Conservation (phyloP, 2,113 vertebrate genomes). For the Panthera tigris region DNA sequence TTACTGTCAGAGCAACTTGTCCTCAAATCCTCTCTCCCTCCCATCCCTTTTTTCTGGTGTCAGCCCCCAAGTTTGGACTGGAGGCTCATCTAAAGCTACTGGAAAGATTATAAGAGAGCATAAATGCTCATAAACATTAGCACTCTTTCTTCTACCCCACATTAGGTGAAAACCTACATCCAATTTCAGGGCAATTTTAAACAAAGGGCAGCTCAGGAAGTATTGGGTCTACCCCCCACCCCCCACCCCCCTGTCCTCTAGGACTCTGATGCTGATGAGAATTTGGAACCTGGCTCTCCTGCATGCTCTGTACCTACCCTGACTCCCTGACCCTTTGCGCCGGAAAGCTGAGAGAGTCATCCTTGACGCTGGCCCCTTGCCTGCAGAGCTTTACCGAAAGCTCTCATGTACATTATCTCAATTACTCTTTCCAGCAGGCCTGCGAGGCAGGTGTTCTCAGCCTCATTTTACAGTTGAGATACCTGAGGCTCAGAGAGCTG, state of each 20-base stretch:
- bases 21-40: neutral
- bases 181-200: neutral
- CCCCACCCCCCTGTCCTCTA: neutral
- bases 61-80: neutral
- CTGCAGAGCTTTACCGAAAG: neutral
- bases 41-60: neutral
- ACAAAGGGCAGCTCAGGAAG: neutral
- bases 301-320: accelerated
- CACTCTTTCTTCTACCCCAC: neutral
- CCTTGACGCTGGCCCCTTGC: neutral
- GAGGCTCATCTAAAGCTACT: neutral
- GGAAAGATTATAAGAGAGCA: neutral
- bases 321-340: neutral
- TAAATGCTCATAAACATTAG: too few relatives aligned
- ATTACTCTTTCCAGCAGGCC: constrained; percentile 1
- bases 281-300: neutral
- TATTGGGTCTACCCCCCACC: too few relatives aligned
- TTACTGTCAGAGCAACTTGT: neutral
- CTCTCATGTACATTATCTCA: neutral
- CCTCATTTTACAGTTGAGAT: constrained; percentile 49
- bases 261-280: neutral
- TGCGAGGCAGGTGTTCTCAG: neutral
- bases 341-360: neutral
- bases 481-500: constrained; percentile 1
- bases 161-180: neutral